Conservation (phyloP, 2,888 invertebrate genomes). For the Amblyjoppa proteus region DNA sequence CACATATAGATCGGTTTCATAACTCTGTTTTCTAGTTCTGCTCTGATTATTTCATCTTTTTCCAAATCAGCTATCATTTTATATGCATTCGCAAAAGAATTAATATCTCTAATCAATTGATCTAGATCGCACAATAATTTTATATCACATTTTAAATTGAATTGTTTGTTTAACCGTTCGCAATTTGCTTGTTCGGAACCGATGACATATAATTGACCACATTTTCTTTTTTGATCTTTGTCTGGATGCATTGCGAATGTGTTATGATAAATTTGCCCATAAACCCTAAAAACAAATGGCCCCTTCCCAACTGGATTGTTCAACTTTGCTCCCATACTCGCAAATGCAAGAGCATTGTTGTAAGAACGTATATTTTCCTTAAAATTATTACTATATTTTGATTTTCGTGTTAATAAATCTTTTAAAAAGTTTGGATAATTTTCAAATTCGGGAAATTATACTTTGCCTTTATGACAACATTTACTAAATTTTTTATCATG, state of each 20-base stretch:
- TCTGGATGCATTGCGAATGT: conserved; percentile 43
- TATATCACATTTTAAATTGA: neutral
- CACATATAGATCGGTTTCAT: conserved; percentile 37
- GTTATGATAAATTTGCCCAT: conserved; percentile 55
- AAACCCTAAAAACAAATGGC: conserved; percentile 38
- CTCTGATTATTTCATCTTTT: conserved; percentile 35
- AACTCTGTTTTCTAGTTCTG: conserved; percentile 15
- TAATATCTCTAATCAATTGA: neutral
- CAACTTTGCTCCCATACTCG: conserved; percentile 49
- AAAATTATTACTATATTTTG: conserved; percentile 24
- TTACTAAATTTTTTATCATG: conserved; percentile 18
- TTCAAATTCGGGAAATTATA: conserved; percentile 25
- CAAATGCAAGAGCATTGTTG: conserved; percentile 52
- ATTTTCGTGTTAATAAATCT: conserved; percentile 31
- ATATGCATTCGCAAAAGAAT: conserved; percentile 51
- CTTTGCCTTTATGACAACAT: conserved; percentile 57
- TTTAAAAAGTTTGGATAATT: conserved; percentile 39
- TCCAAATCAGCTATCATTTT: conserved; percentile 57
- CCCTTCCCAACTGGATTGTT: conserved; percentile 14
- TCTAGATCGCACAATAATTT: no score
- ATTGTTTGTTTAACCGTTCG: conserved; percentile 28
- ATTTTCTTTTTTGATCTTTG: conserved; percentile 22
- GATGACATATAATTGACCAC: conserved; percentile 47
- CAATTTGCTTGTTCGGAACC: conserved; percentile 24
- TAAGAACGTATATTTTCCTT: conserved; percentile 41